phyloP scores from a whole-genome alignment of 2,797 vertebrate genomes.

The Pygocentrus nattereri region DNA sequence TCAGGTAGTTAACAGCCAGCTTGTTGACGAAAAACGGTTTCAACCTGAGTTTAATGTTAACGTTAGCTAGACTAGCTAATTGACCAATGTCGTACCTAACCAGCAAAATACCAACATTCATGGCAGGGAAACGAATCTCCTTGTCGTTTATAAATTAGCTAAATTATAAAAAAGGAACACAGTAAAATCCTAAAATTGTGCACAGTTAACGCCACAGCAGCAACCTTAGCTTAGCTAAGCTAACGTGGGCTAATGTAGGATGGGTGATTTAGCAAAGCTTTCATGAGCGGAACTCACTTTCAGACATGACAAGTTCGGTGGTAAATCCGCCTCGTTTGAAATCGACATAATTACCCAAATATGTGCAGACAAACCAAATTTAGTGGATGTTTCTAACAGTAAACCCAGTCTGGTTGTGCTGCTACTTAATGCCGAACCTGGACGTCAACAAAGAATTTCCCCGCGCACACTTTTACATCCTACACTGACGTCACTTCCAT shows the following conservation, averaged over 20 bases:
- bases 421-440: not conserved
- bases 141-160: not conserved
- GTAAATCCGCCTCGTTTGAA: conserved; percentile 63
- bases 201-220: not conserved
- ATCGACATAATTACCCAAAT: conserved; percentile 61
- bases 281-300: conserved; percentile 72
- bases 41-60: not conserved
- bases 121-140: not conserved
- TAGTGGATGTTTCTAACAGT: not conserved
- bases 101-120: not conserved
- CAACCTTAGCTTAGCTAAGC: not conserved
- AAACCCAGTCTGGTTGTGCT: not conserved
- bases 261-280: not conserved
- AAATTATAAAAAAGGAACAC: not conserved
- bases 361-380: not conserved
- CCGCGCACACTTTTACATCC: conserved; percentile 62
- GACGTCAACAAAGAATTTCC: conserved; percentile 45
- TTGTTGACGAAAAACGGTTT: not conserved
- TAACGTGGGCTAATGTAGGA: not conserved
- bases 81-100: not conserved
- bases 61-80: not conserved
- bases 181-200: not conserved
- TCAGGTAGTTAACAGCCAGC: too few species aligned
- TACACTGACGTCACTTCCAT: not conserved
- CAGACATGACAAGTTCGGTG: conserved; percentile 63